A percentile compares a stretch with the other conserved stretches of the same genome.
phyloP scores from a whole-genome alignment of 2,888 invertebrate genomes.

The Zootermopsis nevadensis region DNA sequence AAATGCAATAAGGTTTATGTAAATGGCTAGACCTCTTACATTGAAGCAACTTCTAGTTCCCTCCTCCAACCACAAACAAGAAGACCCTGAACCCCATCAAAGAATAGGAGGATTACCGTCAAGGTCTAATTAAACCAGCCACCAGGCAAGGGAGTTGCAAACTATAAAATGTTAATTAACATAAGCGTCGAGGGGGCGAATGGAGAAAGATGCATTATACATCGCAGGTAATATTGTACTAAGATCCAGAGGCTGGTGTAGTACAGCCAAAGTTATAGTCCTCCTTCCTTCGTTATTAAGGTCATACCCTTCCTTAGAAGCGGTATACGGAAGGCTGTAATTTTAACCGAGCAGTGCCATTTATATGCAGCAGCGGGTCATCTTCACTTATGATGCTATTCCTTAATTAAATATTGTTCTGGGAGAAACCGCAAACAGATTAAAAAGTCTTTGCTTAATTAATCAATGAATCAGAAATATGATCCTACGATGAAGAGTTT shows the following conservation, averaged over 20 bases:
- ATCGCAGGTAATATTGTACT: constrained; percentile 11
- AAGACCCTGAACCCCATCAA: constrained; percentile 27
- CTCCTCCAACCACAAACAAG: neutral
- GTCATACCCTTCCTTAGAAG: constrained; percentile 27
- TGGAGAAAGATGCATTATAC: constrained; percentile 29
- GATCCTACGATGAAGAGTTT: neutral
- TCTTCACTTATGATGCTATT: constrained; percentile 3
- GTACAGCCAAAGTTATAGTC: constrained; percentile 32
- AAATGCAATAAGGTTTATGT: neutral
- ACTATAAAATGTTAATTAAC: constrained; percentile 52
- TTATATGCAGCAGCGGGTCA: constrained; percentile 15
- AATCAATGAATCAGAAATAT: neutral
- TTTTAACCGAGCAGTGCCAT: constrained; percentile 11
- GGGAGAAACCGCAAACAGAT: neutral
- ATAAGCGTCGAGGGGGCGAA: constrained; percentile 30
- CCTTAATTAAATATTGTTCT: constrained; percentile 25
- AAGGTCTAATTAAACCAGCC: constrained; percentile 51
- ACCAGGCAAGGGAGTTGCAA: constrained; percentile 38
- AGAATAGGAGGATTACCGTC: constrained; percentile 49
- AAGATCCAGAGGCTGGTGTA: constrained; percentile 16
- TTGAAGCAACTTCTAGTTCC: constrained; percentile 1
- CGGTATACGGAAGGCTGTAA: neutral
- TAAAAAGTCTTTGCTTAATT: neutral
- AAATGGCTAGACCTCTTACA: constrained; percentile 9
- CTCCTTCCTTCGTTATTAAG: constrained; percentile 40